Base-by-base conservation (phyloP, 2,888 invertebrate genomes). In the Microplitis deprimator region DNA sequence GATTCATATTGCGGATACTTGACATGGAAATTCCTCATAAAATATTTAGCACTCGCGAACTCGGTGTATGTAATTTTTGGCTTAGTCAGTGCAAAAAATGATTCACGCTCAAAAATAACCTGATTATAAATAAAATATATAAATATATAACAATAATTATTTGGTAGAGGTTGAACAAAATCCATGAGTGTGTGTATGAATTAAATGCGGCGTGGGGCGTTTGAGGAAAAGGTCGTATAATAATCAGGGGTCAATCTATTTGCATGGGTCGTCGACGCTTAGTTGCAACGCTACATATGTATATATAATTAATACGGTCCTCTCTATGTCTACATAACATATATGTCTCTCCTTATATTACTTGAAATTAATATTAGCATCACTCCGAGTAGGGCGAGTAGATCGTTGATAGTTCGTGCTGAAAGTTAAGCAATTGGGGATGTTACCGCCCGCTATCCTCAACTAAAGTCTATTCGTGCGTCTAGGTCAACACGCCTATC, bases 161-260 rank as follows among this genome's bases (percentile, higher is more conserved):
- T 50, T 50, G 13, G n/a, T n/a, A 61, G 62, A 72, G 40, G 10
- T 39, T n/a, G 17, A 72, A 13, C 16, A 62, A 16, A 62, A 72
- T 16, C 8, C 13, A 70, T 13, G 38, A 50, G 13, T 20, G 38
- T 29, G 20, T 59, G 6, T 29, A 29, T 16, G 17, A 65, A 65
- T 69, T 59, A 41, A n/a, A 72, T 62, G 40, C 4, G 29, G 38
- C 40, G 62, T 59, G 64, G 69, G 39, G 73, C 8, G 50, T 50
- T 29, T 50, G 50, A 73, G 69, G 62, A 62, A 73, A 77, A 80
- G 82, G 81, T 82, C 80, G 80, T 79, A 80, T 80, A 77, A 80
- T 78, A 80, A 81, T 82, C 74, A 76, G 50, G 75, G 79, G 81
- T 82, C 80, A 81, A 67, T 75, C 74, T 79, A 80, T 81, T 82